Evolutionary conservation across 1,140 invertebrate genomes (phyloP).

Genomic region (Macrocentrus cingulum): DNA sequence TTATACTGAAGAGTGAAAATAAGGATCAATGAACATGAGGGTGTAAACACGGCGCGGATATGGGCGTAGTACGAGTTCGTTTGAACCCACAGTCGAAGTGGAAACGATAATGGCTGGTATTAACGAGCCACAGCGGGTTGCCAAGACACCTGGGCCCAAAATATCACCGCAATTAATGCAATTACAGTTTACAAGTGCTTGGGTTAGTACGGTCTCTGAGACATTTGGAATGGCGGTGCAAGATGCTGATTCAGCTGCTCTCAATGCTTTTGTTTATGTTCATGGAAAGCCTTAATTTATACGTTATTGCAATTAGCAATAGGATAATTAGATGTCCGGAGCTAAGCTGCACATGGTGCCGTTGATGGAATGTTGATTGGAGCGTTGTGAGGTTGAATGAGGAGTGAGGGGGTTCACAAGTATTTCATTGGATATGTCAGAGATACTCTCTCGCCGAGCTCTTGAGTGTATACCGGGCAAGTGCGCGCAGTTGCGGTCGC

Average conservation of each 20-base stretch:
- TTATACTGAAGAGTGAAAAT: no score
- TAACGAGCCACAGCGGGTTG: conserved; percentile 51
- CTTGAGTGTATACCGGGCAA: not conserved
- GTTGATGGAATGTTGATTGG: no score
- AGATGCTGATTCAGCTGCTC: conserved; percentile 44
- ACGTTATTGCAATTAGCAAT: no score
- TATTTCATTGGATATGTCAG: not conserved
- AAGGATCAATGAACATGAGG: not conserved
- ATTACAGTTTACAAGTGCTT: conserved; percentile 58
- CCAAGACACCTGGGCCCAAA: conserved; percentile 56
- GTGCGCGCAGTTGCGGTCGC: conserved; percentile 49
- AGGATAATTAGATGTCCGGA: no score
- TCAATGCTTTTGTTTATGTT: no score
- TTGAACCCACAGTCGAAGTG: not conserved
- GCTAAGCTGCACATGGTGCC: no score
- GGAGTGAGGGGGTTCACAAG: not conserved
- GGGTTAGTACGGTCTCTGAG: conserved; percentile 36
- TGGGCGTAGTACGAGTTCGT: not conserved
- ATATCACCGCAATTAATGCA: conserved; percentile 59
- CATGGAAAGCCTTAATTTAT: no score
- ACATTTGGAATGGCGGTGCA: conserved; percentile 25
- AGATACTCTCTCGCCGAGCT: conserved; percentile 1
- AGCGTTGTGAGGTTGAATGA: not conserved
- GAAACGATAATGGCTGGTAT: conserved; percentile 55
- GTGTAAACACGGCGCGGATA: not conserved